Conservation (phyloP, 2,113 vertebrate genomes). For the Calcarius ornatus region DNA sequence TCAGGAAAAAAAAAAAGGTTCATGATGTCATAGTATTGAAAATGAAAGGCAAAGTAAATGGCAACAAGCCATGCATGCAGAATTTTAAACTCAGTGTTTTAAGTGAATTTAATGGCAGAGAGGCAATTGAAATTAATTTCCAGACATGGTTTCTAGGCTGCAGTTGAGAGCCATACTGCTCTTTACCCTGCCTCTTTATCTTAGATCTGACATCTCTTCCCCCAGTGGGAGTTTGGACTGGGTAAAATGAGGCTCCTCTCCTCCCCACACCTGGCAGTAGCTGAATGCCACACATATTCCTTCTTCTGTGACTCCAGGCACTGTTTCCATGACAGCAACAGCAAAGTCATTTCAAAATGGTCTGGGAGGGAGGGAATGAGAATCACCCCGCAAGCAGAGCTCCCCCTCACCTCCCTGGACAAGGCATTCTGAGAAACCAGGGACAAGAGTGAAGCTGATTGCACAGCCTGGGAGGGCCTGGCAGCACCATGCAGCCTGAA, state of each 20-base stretch:
- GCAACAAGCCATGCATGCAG: neutral
- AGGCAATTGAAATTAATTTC: neutral
- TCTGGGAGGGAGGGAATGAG: neutral
- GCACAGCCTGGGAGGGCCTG: rapidly evolving
- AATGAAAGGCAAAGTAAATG: neutral
- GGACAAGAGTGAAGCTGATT: rapidly evolving
- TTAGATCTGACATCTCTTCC: neutral
- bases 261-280: neutral
- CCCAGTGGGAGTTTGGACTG: neutral
- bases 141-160: neutral
- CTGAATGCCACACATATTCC: neutral
- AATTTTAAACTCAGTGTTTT: neutral
- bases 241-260: neutral
- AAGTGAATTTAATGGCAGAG: neutral
- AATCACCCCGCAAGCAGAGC: neutral
- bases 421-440: neutral
- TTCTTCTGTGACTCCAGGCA: neutral
- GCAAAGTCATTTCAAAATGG: neutral
- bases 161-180: neutral
- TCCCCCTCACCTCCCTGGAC: neutral
- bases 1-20: neutral
- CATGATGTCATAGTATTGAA: neutral
- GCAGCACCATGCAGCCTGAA: neutral
- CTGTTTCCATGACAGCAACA: neutral
- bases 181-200: rapidly evolving